phyloP scores from a whole-genome alignment of 2,113 vertebrate species.

The Gopherus evgoodei region DNA sequence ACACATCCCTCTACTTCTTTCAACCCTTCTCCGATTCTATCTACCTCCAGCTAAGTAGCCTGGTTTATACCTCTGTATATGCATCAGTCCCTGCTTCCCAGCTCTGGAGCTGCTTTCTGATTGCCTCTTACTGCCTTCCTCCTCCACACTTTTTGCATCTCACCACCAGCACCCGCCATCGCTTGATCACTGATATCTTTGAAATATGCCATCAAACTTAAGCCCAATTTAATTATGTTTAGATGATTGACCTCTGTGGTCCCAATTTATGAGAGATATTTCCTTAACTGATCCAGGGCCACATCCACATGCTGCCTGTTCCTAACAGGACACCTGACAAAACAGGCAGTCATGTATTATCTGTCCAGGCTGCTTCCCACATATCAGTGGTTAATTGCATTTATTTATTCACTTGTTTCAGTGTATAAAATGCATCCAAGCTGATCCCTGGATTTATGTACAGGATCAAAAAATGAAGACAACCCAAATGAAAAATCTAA shows the following conservation, averaged over 20 bases:
- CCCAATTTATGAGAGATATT: slow-evolving; percentile 69
- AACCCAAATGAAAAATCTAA: background rate
- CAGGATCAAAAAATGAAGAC: slow-evolving; percentile 36
- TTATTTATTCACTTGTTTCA: slow-evolving; percentile 35
- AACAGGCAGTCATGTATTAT: slow-evolving; percentile 19
- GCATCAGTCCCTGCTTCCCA: background rate
- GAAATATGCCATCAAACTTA: slow-evolving; percentile 52
- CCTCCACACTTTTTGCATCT: background rate
- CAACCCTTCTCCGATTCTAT: background rate
- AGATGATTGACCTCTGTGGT: slow-evolving; percentile 61
- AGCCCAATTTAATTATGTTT: slow-evolving; percentile 64
- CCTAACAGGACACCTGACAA: slow-evolving; percentile 32
- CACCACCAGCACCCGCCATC: background rate
- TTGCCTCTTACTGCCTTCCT: background rate
- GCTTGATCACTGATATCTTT: slow-evolving; percentile 58
- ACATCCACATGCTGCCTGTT: slow-evolving; percentile 25
- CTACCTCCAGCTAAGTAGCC: slow-evolving; percentile 21
- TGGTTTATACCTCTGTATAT: background rate
- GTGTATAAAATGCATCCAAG: slow-evolving; percentile 19
- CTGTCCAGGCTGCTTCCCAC: slow-evolving; percentile 42
- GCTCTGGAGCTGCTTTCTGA: slow-evolving; percentile 11
- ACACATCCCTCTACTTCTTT: background rate
- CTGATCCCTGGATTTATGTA: slow-evolving; percentile 9
- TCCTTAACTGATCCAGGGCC: slow-evolving; percentile 63
- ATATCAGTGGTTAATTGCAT: slow-evolving; percentile 47